A percentile compares a stretch with the other conserved stretches of the same genome.
These are phyloP conservation scores for Noctilio leporinus DNA, from an alignment of 2,113 vertebrate species.

Conservation along the genomic window DNA sequence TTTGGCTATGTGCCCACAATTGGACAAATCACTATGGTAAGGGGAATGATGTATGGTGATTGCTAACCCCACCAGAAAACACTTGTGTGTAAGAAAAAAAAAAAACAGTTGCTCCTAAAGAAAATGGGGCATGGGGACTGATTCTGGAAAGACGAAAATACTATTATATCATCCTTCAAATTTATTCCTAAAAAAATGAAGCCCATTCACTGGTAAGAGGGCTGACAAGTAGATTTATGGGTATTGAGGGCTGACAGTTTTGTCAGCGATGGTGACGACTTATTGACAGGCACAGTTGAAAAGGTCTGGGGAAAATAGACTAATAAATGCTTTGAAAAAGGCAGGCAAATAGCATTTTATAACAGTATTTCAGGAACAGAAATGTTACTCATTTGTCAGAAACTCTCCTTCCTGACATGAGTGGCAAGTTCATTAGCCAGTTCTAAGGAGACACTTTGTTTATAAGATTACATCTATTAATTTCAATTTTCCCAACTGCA, in stretches of 20 bases:
- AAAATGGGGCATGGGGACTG: accelerated
- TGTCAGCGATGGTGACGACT: background rate
- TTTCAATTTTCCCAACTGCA: background rate
- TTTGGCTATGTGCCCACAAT: background rate
- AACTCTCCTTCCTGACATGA: background rate
- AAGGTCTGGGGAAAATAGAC: conserved; percentile 38
- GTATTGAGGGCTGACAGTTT: background rate
- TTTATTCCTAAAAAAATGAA: background rate
- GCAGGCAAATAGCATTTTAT: background rate
- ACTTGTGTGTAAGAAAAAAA: background rate
- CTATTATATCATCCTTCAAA: background rate
- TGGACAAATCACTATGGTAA: background rate
- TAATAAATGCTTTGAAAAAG: conserved; percentile 32
- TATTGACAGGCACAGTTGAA: conserved; percentile 47
- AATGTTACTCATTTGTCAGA: background rate
- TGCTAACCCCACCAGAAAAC: background rate
- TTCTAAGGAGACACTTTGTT: background rate
- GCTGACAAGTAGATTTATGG: background rate
- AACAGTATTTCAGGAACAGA: background rate
- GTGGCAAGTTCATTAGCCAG: background rate
- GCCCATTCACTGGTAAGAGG: background rate
- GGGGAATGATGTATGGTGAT: too few relatives aligned
- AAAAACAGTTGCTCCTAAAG: background rate
- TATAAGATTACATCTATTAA: background rate
- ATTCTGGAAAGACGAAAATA: background rate